Conservation (phyloP, 2,888 invertebrate species). For the Aelia acuminata region DNA sequence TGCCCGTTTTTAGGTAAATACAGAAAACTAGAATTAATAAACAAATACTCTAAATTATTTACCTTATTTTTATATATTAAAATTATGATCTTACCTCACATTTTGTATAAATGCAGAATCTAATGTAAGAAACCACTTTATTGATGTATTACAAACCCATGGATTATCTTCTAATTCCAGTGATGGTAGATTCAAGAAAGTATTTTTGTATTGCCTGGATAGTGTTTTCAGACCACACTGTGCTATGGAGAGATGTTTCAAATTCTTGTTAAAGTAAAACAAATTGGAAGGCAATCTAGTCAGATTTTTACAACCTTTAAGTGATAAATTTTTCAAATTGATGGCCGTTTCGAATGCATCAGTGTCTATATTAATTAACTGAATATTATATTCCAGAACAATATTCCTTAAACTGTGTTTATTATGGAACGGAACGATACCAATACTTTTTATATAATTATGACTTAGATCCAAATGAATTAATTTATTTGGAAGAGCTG, state of each 20-base stretch:
- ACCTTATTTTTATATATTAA: too few relatives aligned
- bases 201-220: slow-evolving; percentile 53
- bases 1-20: too few relatives aligned
- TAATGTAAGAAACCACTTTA: slow-evolving; percentile 61
- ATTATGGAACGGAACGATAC: slow-evolving; percentile 51
- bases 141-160: slow-evolving; percentile 61
- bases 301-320: slow-evolving; percentile 60
- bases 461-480: slow-evolving; percentile 59
- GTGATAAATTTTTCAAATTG: slow-evolving; percentile 60
- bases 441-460: slow-evolving; percentile 57
- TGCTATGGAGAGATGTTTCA: slow-evolving; percentile 60
- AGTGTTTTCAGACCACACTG: slow-evolving; percentile 62
- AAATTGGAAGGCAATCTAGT: slow-evolving; percentile 55
- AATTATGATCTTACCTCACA: slow-evolving; percentile 58
- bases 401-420: slow-evolving; percentile 49
- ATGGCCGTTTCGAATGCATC: slow-evolving; percentile 61
- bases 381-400: slow-evolving; percentile 56
- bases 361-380: slow-evolving; percentile 53
- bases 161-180: slow-evolving; percentile 62
- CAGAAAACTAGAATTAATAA: too few relatives aligned
- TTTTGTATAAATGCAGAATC: slow-evolving; percentile 36
- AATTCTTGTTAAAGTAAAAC: slow-evolving; percentile 59
- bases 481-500: slow-evolving; percentile 59
- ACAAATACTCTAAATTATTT: too few relatives aligned
- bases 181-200: slow-evolving; percentile 50